Conservation (phyloP, 1,140 invertebrate genomes). For the Euglossa dilemma region DNA sequence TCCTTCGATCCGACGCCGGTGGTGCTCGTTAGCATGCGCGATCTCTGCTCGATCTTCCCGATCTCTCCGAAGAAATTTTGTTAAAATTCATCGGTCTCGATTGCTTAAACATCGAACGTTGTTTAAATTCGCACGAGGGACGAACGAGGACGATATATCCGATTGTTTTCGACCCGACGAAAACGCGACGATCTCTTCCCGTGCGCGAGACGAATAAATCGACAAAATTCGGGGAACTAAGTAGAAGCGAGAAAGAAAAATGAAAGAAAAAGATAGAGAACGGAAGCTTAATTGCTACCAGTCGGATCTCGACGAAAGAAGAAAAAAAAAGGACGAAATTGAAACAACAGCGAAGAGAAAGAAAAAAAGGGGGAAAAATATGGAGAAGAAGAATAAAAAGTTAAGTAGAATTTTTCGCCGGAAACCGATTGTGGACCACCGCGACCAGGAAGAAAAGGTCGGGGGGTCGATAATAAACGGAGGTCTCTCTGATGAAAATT, state of each 20-base stretch:
- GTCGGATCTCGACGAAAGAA: too few relatives aligned
- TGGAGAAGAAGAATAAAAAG: not conserved
- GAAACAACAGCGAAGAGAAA: too few relatives aligned
- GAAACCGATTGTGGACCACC: not conserved
- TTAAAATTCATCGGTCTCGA: not conserved
- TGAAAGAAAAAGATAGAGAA: not conserved
- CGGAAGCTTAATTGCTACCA: not conserved
- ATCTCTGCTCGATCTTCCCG: too few relatives aligned
- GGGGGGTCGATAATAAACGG: not conserved
- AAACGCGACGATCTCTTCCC: not conserved
- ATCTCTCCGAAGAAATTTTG: too few relatives aligned
- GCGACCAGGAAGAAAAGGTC: not conserved
- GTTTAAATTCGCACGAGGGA: not conserved
- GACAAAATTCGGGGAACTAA: not conserved
- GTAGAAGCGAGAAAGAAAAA: not conserved
- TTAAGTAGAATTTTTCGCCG: not conserved
- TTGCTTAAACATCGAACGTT: not conserved
- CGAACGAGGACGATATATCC: not conserved
- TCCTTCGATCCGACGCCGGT: not conserved
- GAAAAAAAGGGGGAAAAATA: not conserved
- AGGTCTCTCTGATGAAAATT: conserved; percentile 9
- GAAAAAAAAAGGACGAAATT: not conserved
- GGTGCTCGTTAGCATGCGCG: not conserved
- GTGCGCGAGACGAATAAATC: too few relatives aligned
- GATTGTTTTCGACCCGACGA: not conserved